Conservation (phyloP, 2,113 vertebrate species). For the Engystomops pustulosus region DNA sequence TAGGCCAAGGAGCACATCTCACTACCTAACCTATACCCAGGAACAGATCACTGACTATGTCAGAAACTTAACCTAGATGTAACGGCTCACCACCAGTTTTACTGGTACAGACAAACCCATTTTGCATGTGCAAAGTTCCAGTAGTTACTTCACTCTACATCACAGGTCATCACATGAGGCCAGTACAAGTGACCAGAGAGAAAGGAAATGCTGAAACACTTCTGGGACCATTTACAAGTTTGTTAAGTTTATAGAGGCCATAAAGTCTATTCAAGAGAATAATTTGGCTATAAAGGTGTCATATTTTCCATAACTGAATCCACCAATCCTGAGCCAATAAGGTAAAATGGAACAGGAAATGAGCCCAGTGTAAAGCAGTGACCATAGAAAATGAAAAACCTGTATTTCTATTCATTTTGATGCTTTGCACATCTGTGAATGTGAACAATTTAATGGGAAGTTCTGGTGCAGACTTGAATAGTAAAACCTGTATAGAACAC, state of each 20-base stretch:
- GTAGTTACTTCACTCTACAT: background rate
- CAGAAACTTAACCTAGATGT: background rate
- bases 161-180: background rate
- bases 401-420: background rate
- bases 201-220: slow-evolving; percentile 32
- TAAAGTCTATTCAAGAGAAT: slow-evolving; percentile 26
- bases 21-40: background rate
- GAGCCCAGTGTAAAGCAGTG: background rate
- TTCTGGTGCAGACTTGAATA: background rate
- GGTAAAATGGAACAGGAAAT: slow-evolving; percentile 1
- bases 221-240: slow-evolving; percentile 35
- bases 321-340: background rate
- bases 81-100: background rate
- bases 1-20: background rate
- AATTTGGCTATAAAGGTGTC: slow-evolving; percentile 33
- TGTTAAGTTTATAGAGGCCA: slow-evolving; percentile 28
- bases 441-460: background rate
- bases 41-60: background rate
- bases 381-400: background rate
- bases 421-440: background rate
- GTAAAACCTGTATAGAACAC: background rate
- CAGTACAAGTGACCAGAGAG: slow-evolving; percentile 31
- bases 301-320: slow-evolving; percentile 33
- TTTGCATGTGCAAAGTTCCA: background rate
- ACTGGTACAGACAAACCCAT: background rate